Evolutionary conservation across 2,113 vertebrate genomes (phyloP), one percentile per base, ranked within the genome.

Genomic region (Dolichallabes microphthalmus): DNA sequence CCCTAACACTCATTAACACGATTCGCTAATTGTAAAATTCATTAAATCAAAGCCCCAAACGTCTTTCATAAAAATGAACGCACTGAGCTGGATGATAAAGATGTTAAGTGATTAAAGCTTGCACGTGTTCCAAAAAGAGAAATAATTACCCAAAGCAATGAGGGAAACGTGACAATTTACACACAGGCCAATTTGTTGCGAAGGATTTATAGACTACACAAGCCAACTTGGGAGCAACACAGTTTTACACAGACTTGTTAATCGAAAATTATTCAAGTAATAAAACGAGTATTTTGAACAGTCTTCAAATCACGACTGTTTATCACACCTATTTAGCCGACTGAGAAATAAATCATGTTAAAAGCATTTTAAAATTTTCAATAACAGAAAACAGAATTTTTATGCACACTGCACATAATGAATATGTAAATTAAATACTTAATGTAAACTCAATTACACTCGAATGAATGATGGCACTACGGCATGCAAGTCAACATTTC

Each of bases 21-120:
- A 94, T 90, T 93, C 93, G 91, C 94, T 95, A 95, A 95, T 95
- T 95, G 94, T 95, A 93, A 93, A 94, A 95, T 95, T 94, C 94
- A 95, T 95, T 95, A 94, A 95, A 94, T 90, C 91, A 92, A 88
- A 88, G 87, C 79, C 91, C 92, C 88, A 89, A 90, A 92, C 88
- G 92, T 94, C 93, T 92, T 92, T 88, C 52, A 85, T 94, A 93
- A 91, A 94, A 95, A 94, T 92, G 90, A 92, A 95, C 92, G 93
- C 90, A 92, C 92, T 90, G 88, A 90, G 85, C 89, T 92, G 93
- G 93, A 91, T 94, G 94, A 94, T 95, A 92, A 94, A 94, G 92
- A 94, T 94, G 93, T 94, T 90, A 92, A 91, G 92, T 93, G 94
- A 94, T 93, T 94, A 95, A 93, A 91, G 91, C 93, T 20, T 55